Evolutionary conservation across 2,797 vertebrate genomes (phyloP).

Genomic region (Sciaenops ocellatus): DNA sequence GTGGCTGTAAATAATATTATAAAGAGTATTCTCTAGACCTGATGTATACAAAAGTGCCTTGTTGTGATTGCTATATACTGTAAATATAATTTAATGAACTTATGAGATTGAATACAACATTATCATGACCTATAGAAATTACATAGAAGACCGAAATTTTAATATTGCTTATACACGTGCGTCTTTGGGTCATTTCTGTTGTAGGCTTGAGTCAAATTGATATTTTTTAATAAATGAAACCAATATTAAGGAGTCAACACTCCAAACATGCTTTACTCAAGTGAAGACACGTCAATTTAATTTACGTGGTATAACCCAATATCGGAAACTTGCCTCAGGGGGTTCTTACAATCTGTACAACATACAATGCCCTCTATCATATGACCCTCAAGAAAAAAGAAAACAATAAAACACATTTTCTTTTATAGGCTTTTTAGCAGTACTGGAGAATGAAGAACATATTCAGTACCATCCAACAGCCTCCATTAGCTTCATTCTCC

Average conservation of each 20-base stretch:
- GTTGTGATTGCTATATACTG: too few relatives aligned
- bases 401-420: not conserved
- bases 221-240: not conserved
- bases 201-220: not conserved
- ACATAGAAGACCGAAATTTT: too few relatives aligned
- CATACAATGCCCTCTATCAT: too few relatives aligned
- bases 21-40: too few relatives aligned
- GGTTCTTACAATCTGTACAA: not conserved
- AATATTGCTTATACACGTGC: not conserved
- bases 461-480: not conserved
- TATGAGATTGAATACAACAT: too few relatives aligned
- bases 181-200: not conserved
- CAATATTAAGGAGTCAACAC: not conserved
- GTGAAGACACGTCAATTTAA: not conserved
- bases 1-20: too few relatives aligned
- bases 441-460: not conserved
- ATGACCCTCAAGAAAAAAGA: not conserved
- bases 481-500: conserved; percentile 1
- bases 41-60: too few relatives aligned
- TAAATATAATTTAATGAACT: too few relatives aligned
- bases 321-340: not conserved
- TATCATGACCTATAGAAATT: too few relatives aligned
- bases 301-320: not conserved
- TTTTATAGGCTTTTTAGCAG: not conserved
- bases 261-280: not conserved